Evolutionary conservation across 2,113 vertebrate species (phyloP).

Genomic region (Microtus montanus): DNA sequence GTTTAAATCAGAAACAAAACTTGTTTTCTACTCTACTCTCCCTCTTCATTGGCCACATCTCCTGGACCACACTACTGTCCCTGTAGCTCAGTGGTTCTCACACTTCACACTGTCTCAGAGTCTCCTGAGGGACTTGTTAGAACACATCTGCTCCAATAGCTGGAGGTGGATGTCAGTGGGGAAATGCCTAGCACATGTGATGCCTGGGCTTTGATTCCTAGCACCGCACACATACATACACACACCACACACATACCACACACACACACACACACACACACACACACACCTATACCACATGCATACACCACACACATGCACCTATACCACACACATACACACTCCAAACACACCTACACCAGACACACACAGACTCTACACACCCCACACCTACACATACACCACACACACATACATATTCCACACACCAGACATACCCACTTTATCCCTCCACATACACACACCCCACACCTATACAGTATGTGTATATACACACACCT

Average conservation of each 20-base stretch:
- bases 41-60: background rate
- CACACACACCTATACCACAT: background rate
- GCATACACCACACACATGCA: background rate
- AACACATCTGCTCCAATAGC: background rate
- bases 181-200: background rate
- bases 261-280: background rate
- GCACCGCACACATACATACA: background rate
- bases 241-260: background rate
- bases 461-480: background rate
- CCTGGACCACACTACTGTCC: background rate
- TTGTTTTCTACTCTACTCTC: background rate
- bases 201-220: background rate
- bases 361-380: background rate
- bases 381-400: background rate
- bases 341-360: background rate
- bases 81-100: background rate
- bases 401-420: background rate
- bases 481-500: background rate
- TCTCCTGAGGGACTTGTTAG: background rate
- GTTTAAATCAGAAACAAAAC: conserved; percentile 13
- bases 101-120: background rate
- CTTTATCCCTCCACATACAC: background rate
- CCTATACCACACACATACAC: background rate
- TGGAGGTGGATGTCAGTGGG: background rate
- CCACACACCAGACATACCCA: background rate